Evolutionary conservation across 2,888 invertebrate genomes (phyloP).

Genomic region (Exephanes ischioxanthus): DNA sequence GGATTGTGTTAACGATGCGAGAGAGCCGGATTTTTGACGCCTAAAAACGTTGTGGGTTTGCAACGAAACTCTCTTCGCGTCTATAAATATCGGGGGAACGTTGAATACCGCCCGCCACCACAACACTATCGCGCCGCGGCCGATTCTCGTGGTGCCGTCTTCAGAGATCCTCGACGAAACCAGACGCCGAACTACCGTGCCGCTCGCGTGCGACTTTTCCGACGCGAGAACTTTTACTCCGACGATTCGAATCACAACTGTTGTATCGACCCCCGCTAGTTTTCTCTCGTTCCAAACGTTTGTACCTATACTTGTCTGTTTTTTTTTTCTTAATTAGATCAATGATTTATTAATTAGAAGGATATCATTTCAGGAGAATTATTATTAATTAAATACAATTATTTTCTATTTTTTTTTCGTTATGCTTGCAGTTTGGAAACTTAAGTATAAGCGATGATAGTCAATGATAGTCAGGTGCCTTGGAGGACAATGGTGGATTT

Average conservation of each 20-base stretch:
- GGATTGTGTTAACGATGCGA: conserved; percentile 52
- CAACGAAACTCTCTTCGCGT: conserved; percentile 77
- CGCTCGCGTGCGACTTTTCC: conserved; percentile 9
- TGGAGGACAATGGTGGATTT: not conserved
- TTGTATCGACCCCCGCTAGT: conserved; percentile 30
- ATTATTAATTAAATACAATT: not conserved
- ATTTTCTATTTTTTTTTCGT: not conserved
- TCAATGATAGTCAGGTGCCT: too few species aligned
- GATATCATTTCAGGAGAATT: not conserved
- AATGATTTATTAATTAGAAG: not conserved
- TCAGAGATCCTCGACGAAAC: conserved; percentile 48
- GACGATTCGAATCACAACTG: conserved; percentile 30
- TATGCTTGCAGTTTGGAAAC: not conserved
- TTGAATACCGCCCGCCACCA: conserved; percentile 79
- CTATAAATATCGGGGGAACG: conserved; percentile 81
- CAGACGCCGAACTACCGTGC: conserved; percentile 2
- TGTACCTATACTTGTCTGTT: not conserved
- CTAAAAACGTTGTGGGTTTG: conserved; percentile 77
- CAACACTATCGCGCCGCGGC: conserved; percentile 50
- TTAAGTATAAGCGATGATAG: not conserved
- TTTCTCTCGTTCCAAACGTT: not conserved
- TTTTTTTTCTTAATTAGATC: not conserved
- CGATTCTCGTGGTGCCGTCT: conserved; percentile 72
- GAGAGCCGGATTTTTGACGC: conserved; percentile 78
- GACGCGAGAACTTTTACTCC: conserved; percentile 1